Evolutionary conservation across 2,888 invertebrate species (phyloP).

Genomic region (Nomada hirtipes): DNA sequence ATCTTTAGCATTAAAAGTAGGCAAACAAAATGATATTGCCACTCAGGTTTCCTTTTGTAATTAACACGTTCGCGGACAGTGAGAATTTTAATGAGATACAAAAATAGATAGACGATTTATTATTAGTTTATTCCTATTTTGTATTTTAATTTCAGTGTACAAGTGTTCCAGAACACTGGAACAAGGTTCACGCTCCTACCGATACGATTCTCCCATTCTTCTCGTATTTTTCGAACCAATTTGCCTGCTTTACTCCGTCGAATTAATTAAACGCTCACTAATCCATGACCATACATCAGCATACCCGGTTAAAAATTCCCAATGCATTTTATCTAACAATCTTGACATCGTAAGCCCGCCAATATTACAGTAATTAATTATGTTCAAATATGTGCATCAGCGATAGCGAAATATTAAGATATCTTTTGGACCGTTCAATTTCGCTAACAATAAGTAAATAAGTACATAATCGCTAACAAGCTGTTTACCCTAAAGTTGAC

Average conservation of each 20-base stretch:
- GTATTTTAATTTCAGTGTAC: too few species aligned
- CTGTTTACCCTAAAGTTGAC: too few species aligned
- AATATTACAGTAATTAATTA: constrained; percentile 48
- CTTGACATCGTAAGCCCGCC: constrained; percentile 25
- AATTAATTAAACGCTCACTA: constrained; percentile 53
- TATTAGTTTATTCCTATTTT: too few species aligned
- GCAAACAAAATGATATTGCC: too few species aligned
- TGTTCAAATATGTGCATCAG: constrained; percentile 4
- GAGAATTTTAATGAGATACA: too few species aligned
- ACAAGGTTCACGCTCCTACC: not conserved
- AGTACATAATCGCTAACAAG: too few species aligned
- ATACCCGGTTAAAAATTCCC: constrained; percentile 12
- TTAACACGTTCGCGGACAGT: too few species aligned
- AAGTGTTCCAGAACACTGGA: too few species aligned
- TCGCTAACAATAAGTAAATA: too few species aligned
- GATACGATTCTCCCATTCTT: not conserved
- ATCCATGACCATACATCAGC: constrained; percentile 46
- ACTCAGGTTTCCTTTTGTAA: too few species aligned
- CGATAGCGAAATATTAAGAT: not conserved
- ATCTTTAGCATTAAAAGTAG: too few species aligned
- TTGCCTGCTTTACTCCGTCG: constrained; percentile 30
- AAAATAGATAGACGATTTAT: too few species aligned
- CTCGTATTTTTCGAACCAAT: constrained; percentile 12
- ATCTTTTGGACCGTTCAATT: not conserved
- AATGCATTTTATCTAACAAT: constrained; percentile 44